Conservation (phyloP, 92 coral and sea anemone species). For the Hydrozoanthus gracilis region DNA sequence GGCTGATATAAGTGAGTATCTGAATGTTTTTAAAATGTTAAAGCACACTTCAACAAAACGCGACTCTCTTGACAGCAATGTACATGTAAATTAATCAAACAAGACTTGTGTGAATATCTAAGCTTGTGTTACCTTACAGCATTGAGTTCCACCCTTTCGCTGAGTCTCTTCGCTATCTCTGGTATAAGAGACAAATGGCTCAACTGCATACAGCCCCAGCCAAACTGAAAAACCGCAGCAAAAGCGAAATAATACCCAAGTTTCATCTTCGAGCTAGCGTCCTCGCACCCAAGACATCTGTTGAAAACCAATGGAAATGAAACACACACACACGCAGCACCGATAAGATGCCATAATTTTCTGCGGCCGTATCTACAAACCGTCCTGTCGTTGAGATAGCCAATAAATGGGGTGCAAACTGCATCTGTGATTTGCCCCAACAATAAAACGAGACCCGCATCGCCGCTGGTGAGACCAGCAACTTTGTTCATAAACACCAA, state of each 20-base stretch:
- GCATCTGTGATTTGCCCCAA: constrained; percentile 87
- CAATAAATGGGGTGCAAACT: constrained; percentile 83
- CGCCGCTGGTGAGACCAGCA: constrained; percentile 78
- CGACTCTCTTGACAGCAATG: too few relatives aligned
- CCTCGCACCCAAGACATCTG: constrained; percentile 63
- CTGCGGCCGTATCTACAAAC: constrained; percentile 88
- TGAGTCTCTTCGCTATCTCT: constrained; percentile 71
- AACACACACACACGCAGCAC: constrained; percentile 64
- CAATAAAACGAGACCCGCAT: constrained; percentile 81
- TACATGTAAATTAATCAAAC: too few relatives aligned
- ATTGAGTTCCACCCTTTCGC: constrained; percentile 82
- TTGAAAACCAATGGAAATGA: constrained; percentile 78
- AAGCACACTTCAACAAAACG: too few relatives aligned
- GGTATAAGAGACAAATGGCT: constrained; percentile 87
- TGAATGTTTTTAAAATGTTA: too few relatives aligned
- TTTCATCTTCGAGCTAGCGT: constrained; percentile 63
- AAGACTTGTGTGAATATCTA: too few relatives aligned
- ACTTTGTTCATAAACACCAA: constrained; percentile 84
- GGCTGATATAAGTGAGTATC: too few relatives aligned
- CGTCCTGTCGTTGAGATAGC: constrained; percentile 81
- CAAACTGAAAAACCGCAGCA: constrained; percentile 91
- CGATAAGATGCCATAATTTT: constrained; percentile 87
- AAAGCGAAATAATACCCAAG: constrained; percentile 74
- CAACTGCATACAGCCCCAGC: constrained; percentile 90
- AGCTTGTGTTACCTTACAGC: constrained; percentile 72